A percentile compares a stretch with the other conserved stretches of the same genome.
Conservation (phyloP, 2,113 vertebrate genomes). For the Oreochromis aureus region DNA sequence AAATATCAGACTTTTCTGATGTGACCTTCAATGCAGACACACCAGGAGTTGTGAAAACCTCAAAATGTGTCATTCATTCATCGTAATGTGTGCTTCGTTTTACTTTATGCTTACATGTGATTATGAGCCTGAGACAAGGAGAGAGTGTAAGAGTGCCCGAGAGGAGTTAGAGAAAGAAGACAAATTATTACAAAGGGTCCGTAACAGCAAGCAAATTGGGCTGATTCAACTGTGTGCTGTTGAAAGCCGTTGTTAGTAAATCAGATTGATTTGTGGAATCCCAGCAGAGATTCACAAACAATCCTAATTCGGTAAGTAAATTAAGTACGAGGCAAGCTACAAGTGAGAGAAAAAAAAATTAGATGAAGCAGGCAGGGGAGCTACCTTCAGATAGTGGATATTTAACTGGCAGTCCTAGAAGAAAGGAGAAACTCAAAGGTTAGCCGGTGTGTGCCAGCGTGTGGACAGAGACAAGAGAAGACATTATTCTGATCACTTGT, state of each 20-base stretch:
- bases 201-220: neutral
- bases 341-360: slow-evolving; percentile 3
- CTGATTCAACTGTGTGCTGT: neutral
- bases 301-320: slow-evolving; percentile 25
- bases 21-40: neutral
- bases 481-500: neutral
- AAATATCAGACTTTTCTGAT: neutral
- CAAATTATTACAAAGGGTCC: neutral
- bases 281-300: slow-evolving; percentile 60
- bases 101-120: neutral
- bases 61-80: neutral
- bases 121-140: neutral
- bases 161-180: neutral
- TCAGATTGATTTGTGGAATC: slow-evolving; percentile 66
- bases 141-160: neutral
- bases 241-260: slow-evolving; percentile 71
- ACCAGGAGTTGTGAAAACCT: neutral
- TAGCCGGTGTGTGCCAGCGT: neutral
- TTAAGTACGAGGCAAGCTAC: slow-evolving; percentile 25
- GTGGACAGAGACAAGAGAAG: neutral
- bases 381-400: slow-evolving; percentile 83
- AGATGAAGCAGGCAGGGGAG: slow-evolving; percentile 36
- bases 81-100: neutral
- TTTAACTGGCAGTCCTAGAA: slow-evolving; percentile 82
- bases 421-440: slow-evolving; percentile 64